These are phyloP conservation scores for Atopsyche davidsoni DNA, from an alignment of 1,140 invertebrate genomes.

Conservation along the genomic window DNA sequence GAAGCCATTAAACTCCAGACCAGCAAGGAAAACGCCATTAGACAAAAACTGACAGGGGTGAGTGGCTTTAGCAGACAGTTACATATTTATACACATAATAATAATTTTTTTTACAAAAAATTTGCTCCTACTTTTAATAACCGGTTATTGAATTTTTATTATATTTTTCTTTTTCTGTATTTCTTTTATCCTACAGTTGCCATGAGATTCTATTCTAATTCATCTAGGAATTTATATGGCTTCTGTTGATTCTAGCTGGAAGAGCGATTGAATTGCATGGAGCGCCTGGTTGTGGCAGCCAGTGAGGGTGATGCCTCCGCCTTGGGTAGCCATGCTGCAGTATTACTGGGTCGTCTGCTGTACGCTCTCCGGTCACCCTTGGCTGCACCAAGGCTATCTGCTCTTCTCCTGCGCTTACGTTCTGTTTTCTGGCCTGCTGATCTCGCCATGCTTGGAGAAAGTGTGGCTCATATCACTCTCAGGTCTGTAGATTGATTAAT, in stretches of 20 bases:
- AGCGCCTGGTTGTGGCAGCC: constrained; percentile 59
- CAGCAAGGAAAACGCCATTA: constrained; percentile 76
- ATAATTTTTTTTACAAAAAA: neutral
- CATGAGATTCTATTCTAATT: no score
- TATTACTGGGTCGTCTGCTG: constrained; percentile 57
- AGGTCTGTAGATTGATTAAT: constrained; percentile 29
- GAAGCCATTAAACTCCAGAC: constrained; percentile 84
- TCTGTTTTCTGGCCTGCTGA: constrained; percentile 47
- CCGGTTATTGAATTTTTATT: no score
- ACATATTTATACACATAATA: neutral
- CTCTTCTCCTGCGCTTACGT: constrained; percentile 56
- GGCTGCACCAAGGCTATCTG: constrained; percentile 56
- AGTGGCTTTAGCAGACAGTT: constrained; percentile 26
- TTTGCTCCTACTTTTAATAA: no score
- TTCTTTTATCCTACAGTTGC: no score
- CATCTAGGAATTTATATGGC: no score
- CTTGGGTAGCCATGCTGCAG: constrained; percentile 58
- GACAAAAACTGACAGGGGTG: constrained; percentile 59
- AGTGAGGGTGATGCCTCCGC: constrained; percentile 55
- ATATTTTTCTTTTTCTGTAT: no score
- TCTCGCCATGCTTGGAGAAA: constrained; percentile 51
- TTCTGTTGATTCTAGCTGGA: constrained; percentile 49
- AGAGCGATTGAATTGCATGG: constrained; percentile 52
- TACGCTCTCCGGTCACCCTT: constrained; percentile 61
- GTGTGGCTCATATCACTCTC: constrained; percentile 35